Base-by-base conservation (phyloP, 2,113 vertebrate genomes). In the Phalacrocorax aristotelis region DNA sequence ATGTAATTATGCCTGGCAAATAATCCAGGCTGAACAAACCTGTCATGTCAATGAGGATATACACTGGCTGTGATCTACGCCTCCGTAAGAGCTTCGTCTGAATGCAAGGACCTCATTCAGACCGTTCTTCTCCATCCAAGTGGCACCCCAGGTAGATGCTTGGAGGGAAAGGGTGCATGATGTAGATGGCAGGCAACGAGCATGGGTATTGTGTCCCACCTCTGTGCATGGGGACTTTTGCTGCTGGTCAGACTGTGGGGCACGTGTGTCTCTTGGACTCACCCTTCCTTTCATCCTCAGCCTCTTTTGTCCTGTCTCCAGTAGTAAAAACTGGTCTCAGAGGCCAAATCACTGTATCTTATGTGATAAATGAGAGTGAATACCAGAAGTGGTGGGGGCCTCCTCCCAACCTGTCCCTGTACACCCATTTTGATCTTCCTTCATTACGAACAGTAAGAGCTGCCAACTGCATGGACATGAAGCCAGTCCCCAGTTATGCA, bases 1-100 rank as follows among this genome's bases (percentile, higher is more conserved):
- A 1, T 55, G 16, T 72, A 64, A 84, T 72, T 65, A 21, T 3
- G 49, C 49, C 54, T 94, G 74, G 58, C 17, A 89, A 95, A 85
- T 20, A 94, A 68, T 13, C 49, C 62, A 91, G 61, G 19, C 60
- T 52, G 58, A 83, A 34, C 25, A 89, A 83, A 74, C 74, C 25
- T 22, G 49, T 29, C 5, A 0, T 32, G 52, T 15, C 83, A 58
- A 25, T 29, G 46, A 52, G 71, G 91, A 93, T 15, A 44, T 21
- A 60, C 32, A 11, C 4, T 0, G 0, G 1, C 46, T 91, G 1
- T 26, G 62, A 49, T 52, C 74, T 23, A 22, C 1, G 2, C 20
- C 65, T 51, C 71, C 13, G 9, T 10, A 38, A 78, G 25, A 19
- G 32, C 38, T 77, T 27, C 34, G 68, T 58, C 57, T 34, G 42